Evolutionary conservation across 2,113 vertebrate genomes (phyloP).

Genomic region (Centropristis striata): DNA sequence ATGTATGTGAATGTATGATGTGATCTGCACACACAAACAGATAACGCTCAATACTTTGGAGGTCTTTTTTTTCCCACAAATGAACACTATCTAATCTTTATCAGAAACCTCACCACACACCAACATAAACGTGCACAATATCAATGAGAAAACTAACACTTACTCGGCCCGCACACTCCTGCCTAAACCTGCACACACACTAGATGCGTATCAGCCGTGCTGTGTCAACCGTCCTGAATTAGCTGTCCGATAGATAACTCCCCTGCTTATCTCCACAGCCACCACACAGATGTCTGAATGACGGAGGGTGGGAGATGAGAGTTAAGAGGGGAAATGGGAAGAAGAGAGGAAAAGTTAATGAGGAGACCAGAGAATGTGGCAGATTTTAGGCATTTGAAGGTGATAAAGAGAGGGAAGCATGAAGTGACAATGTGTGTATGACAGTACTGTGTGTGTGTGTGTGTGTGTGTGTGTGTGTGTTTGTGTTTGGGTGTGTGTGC

Average conservation of each 20-base stretch:
- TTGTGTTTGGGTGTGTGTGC: neutral
- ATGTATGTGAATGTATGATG: constrained; percentile 14
- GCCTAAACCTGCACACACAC: constrained; percentile 18
- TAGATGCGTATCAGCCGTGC: constrained; percentile 53
- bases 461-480: neutral
- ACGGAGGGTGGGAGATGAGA: constrained; percentile 21
- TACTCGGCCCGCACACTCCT: neutral
- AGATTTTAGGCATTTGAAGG: constrained; percentile 34
- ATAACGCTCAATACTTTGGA: neutral
- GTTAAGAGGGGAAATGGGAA: constrained; percentile 22
- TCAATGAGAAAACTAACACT: neutral
- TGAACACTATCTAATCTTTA: constrained; percentile 2
- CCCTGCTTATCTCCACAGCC: constrained; percentile 59
- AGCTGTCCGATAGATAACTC: constrained; percentile 51
- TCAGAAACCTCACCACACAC: neutral
- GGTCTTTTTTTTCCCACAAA: neutral
- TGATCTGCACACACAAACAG: neutral
- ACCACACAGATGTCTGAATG: constrained; percentile 45
- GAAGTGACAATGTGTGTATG: neutral
- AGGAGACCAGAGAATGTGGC: constrained; percentile 35
- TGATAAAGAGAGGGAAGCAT: constrained; percentile 22
- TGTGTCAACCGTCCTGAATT: constrained; percentile 45
- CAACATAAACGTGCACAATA: constrained; percentile 7
- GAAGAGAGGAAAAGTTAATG: constrained; percentile 42
- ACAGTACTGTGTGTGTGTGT: neutral